Evolutionary conservation across 2,113 vertebrate genomes (phyloP).

Genomic region (Turnix velox): DNA sequence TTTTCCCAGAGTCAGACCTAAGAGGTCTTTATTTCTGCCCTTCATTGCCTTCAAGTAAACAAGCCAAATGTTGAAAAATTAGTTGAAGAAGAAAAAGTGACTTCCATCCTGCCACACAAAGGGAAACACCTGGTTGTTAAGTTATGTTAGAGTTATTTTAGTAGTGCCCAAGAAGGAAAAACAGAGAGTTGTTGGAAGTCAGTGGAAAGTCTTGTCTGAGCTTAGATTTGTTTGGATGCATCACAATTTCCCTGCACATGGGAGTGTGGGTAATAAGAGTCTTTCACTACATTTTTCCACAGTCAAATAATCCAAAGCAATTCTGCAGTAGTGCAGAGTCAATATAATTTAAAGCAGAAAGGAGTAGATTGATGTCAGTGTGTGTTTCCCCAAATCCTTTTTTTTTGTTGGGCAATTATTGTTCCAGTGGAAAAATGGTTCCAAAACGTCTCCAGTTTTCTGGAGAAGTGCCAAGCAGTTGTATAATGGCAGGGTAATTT

Average conservation of each 20-base stretch:
- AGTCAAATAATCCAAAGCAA: slow-evolving; percentile 8
- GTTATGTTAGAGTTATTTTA: not conserved
- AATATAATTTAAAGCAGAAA: slow-evolving; percentile 44
- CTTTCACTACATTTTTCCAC: slow-evolving; percentile 34
- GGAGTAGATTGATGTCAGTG: slow-evolving; percentile 44
- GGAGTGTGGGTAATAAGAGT: not conserved
- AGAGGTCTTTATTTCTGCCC: not conserved
- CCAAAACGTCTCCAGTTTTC: not conserved
- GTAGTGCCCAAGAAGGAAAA: not conserved
- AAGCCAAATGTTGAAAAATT: not conserved
- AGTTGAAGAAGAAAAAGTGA: not conserved
- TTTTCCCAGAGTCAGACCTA: not conserved
- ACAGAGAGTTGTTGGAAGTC: not conserved
- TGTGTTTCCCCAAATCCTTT: slow-evolving; percentile 45
- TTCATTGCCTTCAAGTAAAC: not conserved
- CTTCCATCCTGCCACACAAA: not conserved
- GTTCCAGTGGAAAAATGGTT: slow-evolving; percentile 2
- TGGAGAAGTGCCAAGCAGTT: slow-evolving; percentile 30
- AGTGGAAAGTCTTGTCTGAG: slow-evolving; percentile 12
- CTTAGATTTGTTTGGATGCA: not conserved
- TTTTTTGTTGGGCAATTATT: slow-evolving; percentile 49
- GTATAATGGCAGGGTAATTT: slow-evolving; percentile 43
- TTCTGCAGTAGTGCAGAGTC: slow-evolving; percentile 26
- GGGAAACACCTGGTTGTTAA: not conserved
- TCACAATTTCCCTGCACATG: not conserved